These are phyloP conservation scores for Chrysolophus pictus DNA, from an alignment of 2,797 vertebrate genomes.

Conservation along the genomic window DNA sequence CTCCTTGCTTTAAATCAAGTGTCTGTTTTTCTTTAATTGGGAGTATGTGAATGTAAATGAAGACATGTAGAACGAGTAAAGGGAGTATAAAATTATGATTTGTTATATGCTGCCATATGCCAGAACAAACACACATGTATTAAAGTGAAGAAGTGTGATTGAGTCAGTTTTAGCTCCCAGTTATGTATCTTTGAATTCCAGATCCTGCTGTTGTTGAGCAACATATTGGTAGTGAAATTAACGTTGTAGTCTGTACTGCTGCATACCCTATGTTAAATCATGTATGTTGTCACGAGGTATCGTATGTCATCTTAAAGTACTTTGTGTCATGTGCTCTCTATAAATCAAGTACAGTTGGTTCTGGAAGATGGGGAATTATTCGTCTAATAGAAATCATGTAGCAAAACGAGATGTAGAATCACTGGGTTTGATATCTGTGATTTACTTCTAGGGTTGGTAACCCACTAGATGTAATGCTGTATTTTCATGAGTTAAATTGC, in stretches of 20 bases:
- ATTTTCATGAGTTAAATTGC: background rate
- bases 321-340: background rate
- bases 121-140: background rate
- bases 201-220: conserved; percentile 30
- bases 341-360: conserved; percentile 54
- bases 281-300: background rate
- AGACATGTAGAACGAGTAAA: background rate
- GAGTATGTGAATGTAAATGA: background rate
- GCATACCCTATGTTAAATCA: conserved; percentile 16
- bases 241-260: background rate
- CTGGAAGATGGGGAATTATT: conserved; percentile 44
- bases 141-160: background rate
- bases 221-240: conserved; percentile 35
- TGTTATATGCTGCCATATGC: background rate
- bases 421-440: background rate
- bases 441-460: background rate
- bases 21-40: background rate
- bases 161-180: conserved; percentile 10
- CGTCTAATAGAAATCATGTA: conserved; percentile 38
- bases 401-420: background rate
- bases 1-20: background rate
- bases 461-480: background rate
- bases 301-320: conserved; percentile 8
- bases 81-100: conserved; percentile 20
- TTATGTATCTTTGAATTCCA: background rate